A percentile compares a stretch with the other conserved stretches of the same genome.
Conservation (phyloP, 2,113 vertebrate species). For the Spea bombifrons region DNA sequence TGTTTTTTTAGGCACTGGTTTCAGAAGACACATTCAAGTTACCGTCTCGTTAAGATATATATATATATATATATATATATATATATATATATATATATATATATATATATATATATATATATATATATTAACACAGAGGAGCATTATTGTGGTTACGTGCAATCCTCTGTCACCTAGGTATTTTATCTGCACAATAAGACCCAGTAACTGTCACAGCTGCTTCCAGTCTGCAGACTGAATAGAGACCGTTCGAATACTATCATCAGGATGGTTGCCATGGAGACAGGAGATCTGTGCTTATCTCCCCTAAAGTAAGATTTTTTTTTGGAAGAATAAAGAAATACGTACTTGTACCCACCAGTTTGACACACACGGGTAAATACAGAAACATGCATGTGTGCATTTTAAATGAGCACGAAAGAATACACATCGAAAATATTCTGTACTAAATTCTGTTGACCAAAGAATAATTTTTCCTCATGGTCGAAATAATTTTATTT, state of each 20-base stretch:
- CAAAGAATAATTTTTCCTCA: conserved; percentile 51
- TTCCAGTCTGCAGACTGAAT: not conserved
- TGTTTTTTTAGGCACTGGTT: too few relatives aligned
- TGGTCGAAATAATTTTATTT: conserved; percentile 85
- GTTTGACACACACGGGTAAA: not conserved
- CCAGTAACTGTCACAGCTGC: not conserved
- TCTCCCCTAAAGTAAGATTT: not conserved
- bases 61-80: too few relatives aligned
- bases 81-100: too few relatives aligned
- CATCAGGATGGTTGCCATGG: not conserved
- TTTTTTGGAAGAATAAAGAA: too few relatives aligned
- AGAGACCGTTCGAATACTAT: not conserved
- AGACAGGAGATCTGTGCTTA: not conserved
- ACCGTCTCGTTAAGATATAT: too few relatives aligned
- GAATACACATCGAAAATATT: not conserved
- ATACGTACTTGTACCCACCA: too few relatives aligned
- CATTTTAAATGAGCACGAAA: not conserved
- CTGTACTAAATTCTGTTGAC: not conserved
- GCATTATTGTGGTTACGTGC: not conserved
- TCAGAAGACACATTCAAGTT: too few relatives aligned
- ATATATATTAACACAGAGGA: not conserved
- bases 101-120: too few relatives aligned
- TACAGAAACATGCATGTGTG: not conserved
- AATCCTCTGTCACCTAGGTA: not conserved
- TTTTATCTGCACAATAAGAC: too few relatives aligned